Evolutionary conservation across 2,888 invertebrate species (phyloP).

Genomic region (Agrypnus murinus): DNA sequence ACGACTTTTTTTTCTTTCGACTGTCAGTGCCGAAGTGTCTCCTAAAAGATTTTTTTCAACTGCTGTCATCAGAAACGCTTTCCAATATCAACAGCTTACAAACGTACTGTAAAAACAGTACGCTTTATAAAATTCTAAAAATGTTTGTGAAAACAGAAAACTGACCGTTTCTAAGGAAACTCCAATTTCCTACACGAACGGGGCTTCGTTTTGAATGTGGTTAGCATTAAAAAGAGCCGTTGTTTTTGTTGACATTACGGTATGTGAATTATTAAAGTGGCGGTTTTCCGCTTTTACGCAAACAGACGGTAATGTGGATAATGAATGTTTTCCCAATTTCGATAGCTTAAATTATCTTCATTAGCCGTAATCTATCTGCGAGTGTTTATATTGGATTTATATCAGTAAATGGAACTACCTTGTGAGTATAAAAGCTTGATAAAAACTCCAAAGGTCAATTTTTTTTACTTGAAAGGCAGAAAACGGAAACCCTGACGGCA

Average conservation of each 20-base stretch:
- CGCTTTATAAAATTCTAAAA: too few relatives aligned
- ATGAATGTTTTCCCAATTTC: slow-evolving; percentile 23
- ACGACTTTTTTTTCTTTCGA: neutral
- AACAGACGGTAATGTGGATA: slow-evolving; percentile 9
- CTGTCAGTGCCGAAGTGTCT: neutral
- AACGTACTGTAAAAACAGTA: neutral
- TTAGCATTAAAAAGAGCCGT: slow-evolving; percentile 12
- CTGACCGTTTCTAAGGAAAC: slow-evolving; percentile 21
- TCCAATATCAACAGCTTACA: slow-evolving; percentile 21
- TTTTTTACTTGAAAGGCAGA: too few relatives aligned
- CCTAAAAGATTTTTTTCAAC: slow-evolving; percentile 8
- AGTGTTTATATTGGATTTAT: slow-evolving; percentile 9
- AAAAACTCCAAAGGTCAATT: too few relatives aligned
- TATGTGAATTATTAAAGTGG: slow-evolving; percentile 18
- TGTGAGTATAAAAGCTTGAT: neutral
- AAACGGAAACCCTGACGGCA: too few relatives aligned
- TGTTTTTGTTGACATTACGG: slow-evolving; percentile 26
- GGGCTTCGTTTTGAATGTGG: slow-evolving; percentile 7
- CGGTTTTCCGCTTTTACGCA: slow-evolving; percentile 23
- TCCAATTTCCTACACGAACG: slow-evolving; percentile 5
- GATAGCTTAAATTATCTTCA: slow-evolving; percentile 24
- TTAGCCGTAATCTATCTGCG: slow-evolving; percentile 2
- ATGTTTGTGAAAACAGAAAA: slow-evolving; percentile 2
- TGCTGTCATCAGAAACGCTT: slow-evolving; percentile 2
- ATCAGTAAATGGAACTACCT: neutral